A percentile compares a stretch with the other conserved stretches of the same genome.
Conservation (phyloP, 1,140 invertebrate species). For the Ctenoplectra terminalis region DNA sequence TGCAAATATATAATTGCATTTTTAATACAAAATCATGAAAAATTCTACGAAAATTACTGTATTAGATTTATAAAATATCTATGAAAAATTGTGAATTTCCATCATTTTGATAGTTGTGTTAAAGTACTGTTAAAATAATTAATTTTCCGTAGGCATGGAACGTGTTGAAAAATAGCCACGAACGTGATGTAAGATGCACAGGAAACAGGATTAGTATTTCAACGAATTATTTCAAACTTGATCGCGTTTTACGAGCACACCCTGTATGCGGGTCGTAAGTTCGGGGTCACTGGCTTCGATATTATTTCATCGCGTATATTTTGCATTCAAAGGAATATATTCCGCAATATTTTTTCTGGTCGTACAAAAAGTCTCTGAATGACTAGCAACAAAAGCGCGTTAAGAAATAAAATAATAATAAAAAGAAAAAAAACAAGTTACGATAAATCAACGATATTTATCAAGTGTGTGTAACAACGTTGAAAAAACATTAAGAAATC, state of each 20-base stretch:
- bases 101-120: too few species aligned
- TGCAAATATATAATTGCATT: too few species aligned
- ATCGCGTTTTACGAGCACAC: not conserved
- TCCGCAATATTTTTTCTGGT: not conserved
- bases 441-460: not conserved
- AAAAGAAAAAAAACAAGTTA: not conserved
- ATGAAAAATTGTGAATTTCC: too few species aligned
- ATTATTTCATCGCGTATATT: not conserved
- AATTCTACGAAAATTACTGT: too few species aligned
- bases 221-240: not conserved
- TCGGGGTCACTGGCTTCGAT: not conserved
- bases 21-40: too few species aligned
- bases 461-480: not conserved
- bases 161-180: too few species aligned
- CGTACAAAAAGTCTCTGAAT: not conserved
- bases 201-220: not conserved
- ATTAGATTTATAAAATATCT: too few species aligned
- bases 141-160: too few species aligned
- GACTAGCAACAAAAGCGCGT: not conserved
- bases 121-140: too few species aligned
- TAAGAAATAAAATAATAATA: not conserved
- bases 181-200: too few species aligned
- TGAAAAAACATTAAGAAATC: not conserved
- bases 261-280: not conserved
- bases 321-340: not conserved